These are phyloP conservation scores for Hetaerina titia DNA, from an alignment of 2,888 invertebrate species.

Conservation along the genomic window DNA sequence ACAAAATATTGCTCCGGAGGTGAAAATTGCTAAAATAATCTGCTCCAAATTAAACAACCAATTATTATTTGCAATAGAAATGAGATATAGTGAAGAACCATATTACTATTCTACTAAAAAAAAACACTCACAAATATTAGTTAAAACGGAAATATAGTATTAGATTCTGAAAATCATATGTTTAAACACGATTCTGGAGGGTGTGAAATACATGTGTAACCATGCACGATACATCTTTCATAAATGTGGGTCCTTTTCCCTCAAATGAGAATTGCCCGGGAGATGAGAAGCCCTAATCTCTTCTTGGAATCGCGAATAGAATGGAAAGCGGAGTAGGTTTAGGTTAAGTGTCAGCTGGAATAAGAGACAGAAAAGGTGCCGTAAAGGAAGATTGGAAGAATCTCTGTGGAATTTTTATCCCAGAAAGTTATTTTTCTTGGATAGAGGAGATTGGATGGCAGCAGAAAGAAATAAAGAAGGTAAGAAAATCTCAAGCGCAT, in stretches of 20 bases:
- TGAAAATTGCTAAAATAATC: no score
- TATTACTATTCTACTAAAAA: no score
- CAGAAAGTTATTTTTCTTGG: not conserved
- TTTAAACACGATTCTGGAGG: no score
- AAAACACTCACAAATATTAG: no score
- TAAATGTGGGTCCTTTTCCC: not conserved
- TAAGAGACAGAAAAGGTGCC: not conserved
- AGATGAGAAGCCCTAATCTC: not conserved
- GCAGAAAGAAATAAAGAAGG: not conserved
- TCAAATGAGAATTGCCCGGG: not conserved
- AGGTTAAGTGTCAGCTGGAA: not conserved
- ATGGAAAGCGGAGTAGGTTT: not conserved
- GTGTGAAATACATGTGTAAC: no score
- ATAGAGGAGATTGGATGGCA: conserved; percentile 41
- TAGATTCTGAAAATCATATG: no score
- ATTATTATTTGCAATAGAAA: no score
- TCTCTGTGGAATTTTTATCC: not conserved
- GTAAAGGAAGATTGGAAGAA: conserved; percentile 6
- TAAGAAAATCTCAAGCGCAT: not conserved
- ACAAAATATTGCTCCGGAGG: no score
- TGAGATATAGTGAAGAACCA: no score
- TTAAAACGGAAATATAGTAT: no score
- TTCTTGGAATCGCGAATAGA: not conserved
- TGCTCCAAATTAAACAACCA: no score
- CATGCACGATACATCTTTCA: no score